Percentiles rank a stretch among this genome's conserved stretches.
These are phyloP conservation scores for Pelobates fuscus DNA, from an alignment of 2,113 vertebrate species.

Conservation along the genomic window DNA sequence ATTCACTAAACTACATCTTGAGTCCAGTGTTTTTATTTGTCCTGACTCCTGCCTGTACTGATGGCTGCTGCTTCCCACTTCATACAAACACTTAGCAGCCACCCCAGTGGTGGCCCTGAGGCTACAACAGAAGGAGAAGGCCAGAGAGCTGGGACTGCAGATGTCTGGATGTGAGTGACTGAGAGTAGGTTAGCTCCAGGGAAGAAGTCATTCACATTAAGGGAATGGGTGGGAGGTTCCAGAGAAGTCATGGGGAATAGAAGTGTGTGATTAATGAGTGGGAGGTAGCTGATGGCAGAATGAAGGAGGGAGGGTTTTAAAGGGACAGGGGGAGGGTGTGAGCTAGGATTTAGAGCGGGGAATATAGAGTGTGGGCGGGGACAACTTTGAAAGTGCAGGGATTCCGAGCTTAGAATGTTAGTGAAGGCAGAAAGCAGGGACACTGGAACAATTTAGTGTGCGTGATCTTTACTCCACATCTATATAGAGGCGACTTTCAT, in stretches of 20 bases:
- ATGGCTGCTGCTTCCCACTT: not conserved
- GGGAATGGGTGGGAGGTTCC: not conserved
- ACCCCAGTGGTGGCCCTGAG: constrained; percentile 17
- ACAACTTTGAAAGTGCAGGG: constrained; percentile 7
- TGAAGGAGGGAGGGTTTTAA: not conserved
- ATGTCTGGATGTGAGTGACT: not conserved
- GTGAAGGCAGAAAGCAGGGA: not conserved
- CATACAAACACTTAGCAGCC: constrained; percentile 12
- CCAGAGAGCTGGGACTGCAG: not conserved
- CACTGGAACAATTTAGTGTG: not conserved
- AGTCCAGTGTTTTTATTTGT: not conserved
- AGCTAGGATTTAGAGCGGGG: too few relatives aligned
- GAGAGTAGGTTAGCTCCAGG: not conserved
- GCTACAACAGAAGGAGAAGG: not conserved
- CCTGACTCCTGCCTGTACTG: constrained; percentile 5
- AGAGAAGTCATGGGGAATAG: not conserved
- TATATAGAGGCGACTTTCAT: too few relatives aligned
- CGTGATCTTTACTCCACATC: not conserved
- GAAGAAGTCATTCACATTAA: too few relatives aligned
- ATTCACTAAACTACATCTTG: not conserved
- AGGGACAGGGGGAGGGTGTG: not conserved
- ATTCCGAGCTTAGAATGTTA: not conserved
- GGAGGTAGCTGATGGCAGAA: not conserved
- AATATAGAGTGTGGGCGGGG: not conserved
- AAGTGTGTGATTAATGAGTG: not conserved